These are phyloP conservation scores for Megastigmus dorsalis DNA, from an alignment of 2,888 invertebrate genomes.

Conservation along the genomic window DNA sequence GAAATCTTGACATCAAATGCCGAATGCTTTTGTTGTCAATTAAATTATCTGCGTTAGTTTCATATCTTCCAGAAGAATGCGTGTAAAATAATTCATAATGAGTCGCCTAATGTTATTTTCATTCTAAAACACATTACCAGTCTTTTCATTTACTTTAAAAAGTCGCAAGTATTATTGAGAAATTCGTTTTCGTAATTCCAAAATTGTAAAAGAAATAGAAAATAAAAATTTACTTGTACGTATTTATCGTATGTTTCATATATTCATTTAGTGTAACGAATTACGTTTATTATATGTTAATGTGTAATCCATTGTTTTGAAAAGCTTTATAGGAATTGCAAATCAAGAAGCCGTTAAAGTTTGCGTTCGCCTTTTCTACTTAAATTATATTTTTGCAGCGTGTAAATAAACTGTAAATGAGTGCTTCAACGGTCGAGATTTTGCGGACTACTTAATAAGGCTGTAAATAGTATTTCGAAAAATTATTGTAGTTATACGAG, in stretches of 20 bases:
- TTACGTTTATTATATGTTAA: conserved; percentile 3
- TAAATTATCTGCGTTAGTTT: not conserved
- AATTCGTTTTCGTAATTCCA: too few species aligned
- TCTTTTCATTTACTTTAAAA: too few species aligned
- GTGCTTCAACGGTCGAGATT: conserved; percentile 39
- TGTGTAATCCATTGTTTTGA: not conserved
- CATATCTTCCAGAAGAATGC: too few species aligned
- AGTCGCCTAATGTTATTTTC: too few species aligned
- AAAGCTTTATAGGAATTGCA: conserved; percentile 24
- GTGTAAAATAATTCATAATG: too few species aligned
- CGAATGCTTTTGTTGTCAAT: not conserved
- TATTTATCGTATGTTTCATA: not conserved
- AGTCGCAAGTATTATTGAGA: too few species aligned
- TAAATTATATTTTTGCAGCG: conserved; percentile 48
- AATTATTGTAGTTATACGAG: conserved; percentile 28
- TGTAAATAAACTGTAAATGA: conserved; percentile 52
- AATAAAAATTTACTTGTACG: too few species aligned
- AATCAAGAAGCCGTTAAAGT: conserved; percentile 16
- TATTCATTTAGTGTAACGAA: not conserved
- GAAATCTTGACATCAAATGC: conserved; percentile 37
- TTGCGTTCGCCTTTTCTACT: conserved; percentile 22
- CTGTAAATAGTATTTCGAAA: conserved; percentile 47
- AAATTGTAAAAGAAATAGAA: too few species aligned
- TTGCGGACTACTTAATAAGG: conserved; percentile 16
- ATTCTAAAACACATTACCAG: too few species aligned